These are phyloP conservation scores for Callospermophilus lateralis DNA, from an alignment of 2,113 vertebrate genomes.

Conservation along the genomic window DNA sequence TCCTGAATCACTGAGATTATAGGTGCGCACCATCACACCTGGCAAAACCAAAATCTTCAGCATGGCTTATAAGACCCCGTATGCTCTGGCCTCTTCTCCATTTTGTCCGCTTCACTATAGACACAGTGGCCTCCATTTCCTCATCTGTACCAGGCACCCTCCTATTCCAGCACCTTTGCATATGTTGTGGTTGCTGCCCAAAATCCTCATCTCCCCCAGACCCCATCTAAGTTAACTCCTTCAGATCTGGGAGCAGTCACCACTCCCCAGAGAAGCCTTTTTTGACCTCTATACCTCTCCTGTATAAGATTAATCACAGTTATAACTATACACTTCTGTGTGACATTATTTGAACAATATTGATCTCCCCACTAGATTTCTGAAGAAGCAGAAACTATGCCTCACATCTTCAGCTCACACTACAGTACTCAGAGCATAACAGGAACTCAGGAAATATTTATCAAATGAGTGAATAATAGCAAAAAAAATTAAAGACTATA, in stretches of 20 bases:
- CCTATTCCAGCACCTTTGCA: not conserved
- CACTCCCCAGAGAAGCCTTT: not conserved
- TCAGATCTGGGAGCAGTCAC: not conserved
- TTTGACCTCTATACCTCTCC: not conserved
- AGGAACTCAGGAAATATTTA: not conserved
- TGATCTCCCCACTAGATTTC: not conserved
- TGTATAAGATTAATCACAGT: not conserved
- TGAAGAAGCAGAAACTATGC: not conserved
- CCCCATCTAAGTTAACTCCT: not conserved
- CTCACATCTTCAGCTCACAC: not conserved
- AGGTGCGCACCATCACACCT: not conserved
- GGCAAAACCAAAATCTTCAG: not conserved
- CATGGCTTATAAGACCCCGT: not conserved
- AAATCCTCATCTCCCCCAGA: not conserved
- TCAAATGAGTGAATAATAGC: slow-evolving; percentile 8
- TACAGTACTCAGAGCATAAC: not conserved
- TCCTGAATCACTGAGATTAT: too few relatives aligned
- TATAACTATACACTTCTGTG: not conserved
- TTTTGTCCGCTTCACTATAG: not conserved
- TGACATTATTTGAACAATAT: not conserved
- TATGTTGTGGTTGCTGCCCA: not conserved
- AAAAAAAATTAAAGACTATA: not conserved
- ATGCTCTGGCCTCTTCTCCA: not conserved
- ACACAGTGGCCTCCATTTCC: not conserved
- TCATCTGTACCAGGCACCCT: not conserved